Conservation (phyloP, 2,113 vertebrate species). For the Xenopus borealis region DNA sequence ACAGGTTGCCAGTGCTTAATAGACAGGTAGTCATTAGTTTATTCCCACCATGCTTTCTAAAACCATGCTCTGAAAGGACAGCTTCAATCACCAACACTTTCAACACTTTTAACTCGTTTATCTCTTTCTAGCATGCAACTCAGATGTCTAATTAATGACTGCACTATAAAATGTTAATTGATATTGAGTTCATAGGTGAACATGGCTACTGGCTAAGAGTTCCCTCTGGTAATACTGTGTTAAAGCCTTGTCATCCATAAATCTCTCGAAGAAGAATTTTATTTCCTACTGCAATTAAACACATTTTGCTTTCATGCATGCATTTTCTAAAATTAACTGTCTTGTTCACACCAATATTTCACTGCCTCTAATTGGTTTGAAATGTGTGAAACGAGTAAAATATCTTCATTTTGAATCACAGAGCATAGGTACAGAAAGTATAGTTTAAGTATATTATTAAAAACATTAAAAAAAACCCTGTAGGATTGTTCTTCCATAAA, state of each 20-base stretch:
- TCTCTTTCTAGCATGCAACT: neutral
- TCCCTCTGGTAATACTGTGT: conserved; percentile 58
- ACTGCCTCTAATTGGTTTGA: conserved; percentile 75
- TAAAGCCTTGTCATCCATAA: conserved; percentile 61
- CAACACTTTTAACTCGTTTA: too few species aligned
- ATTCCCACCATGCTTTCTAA: too few species aligned
- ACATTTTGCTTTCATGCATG: conserved; percentile 76
- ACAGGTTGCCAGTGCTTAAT: too few species aligned
- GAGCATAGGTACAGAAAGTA: neutral
- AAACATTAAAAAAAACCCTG: too few species aligned
- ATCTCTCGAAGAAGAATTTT: conserved; percentile 69
- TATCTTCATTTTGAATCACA: conserved; percentile 46
- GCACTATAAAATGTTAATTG: conserved; percentile 48
- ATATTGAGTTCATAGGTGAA: conserved; percentile 47
- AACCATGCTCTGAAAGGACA: too few species aligned
- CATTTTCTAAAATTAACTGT: conserved; percentile 77
- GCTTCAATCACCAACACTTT: too few species aligned
- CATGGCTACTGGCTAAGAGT: conserved; percentile 50
- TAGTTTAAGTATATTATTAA: too few species aligned
- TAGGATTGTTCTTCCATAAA: too few species aligned
- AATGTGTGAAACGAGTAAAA: conserved; percentile 69
- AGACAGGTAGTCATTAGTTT: too few species aligned
- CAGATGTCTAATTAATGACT: conserved; percentile 3
- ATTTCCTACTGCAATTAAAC: conserved; percentile 76
- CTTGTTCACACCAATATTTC: conserved; percentile 75